Evolutionary conservation across 2,797 vertebrate species (phyloP).

Genomic region (Eidolon dupreanum): DNA sequence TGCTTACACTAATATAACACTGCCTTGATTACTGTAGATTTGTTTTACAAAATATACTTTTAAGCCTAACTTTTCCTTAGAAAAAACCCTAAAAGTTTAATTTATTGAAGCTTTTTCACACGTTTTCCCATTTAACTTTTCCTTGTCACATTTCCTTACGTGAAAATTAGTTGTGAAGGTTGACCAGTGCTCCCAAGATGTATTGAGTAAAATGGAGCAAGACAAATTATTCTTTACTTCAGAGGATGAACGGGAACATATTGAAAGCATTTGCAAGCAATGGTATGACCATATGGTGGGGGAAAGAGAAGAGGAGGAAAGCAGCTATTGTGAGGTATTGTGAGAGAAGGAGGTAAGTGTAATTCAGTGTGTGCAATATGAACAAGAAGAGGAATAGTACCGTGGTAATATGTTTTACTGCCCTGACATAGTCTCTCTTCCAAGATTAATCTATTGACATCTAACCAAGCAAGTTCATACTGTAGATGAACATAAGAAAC

Average conservation of each 20-base stretch:
- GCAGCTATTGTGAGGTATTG: background rate
- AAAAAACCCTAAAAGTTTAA: background rate
- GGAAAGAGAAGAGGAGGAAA: background rate
- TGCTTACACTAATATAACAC: background rate
- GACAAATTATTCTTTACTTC: constrained; percentile 11
- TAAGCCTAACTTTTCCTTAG: background rate
- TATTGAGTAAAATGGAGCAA: background rate
- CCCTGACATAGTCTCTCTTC: background rate
- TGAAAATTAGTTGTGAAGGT: background rate
- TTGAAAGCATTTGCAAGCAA: constrained; percentile 62
- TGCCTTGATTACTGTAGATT: background rate
- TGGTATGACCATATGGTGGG: constrained; percentile 44
- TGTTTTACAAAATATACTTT: background rate
- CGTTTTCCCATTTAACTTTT: background rate
- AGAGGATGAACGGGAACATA: constrained; percentile 57
- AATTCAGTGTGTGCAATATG: constrained; percentile 13
- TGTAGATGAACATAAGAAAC: background rate
- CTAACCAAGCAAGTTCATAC: background rate
- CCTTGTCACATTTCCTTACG: background rate
- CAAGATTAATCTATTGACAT: background rate
- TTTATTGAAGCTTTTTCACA: background rate
- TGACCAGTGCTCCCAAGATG: background rate
- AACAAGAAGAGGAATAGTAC: background rate
- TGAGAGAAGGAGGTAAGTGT: constrained; percentile 53
- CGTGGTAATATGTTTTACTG: background rate